Percentiles rank a stretch among this genome's conserved stretches.
phyloP scores from a whole-genome alignment of 92 coral and sea anemone species.

The Heteractis magnifica region DNA sequence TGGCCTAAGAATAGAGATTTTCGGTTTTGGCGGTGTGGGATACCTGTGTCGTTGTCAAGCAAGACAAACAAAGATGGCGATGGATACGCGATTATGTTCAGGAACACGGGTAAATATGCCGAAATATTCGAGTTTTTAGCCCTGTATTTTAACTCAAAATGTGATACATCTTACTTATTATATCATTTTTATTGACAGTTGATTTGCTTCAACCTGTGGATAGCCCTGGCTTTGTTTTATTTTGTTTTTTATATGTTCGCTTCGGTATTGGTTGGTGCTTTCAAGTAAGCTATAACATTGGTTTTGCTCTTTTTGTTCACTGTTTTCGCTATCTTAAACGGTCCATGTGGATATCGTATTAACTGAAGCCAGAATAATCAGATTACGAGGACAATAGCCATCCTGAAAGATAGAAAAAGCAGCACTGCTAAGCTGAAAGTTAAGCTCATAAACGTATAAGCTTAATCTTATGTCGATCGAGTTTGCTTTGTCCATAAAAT shows the following conservation, averaged over 20 bases:
- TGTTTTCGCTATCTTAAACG: neutral
- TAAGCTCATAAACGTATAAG: neutral
- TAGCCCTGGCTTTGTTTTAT: slow-evolving; percentile 71
- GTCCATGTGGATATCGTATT: neutral
- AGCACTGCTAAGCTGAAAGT: neutral
- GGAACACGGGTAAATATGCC: slow-evolving; percentile 39
- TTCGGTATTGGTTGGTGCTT: slow-evolving; percentile 81
- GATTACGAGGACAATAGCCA: neutral
- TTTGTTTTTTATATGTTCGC: slow-evolving; percentile 82
- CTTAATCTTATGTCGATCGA: neutral
- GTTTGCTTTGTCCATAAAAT: neutral
- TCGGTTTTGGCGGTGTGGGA: neutral
- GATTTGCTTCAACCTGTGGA: slow-evolving; percentile 63
- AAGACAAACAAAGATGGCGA: slow-evolving; percentile 42
- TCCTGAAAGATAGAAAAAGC: neutral
- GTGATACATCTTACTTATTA: neutral
- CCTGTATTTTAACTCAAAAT: neutral
- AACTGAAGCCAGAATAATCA: neutral
- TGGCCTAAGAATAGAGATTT: neutral
- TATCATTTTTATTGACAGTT: slow-evolving; percentile 45
- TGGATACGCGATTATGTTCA: slow-evolving; percentile 22
- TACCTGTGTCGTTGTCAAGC: slow-evolving; percentile 26
- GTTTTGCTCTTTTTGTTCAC: neutral
- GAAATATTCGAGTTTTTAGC: neutral
- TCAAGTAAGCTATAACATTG: slow-evolving; percentile 56